These are phyloP conservation scores for Gymnogyps californianus DNA, from an alignment of 2,113 vertebrate genomes.

Conservation along the genomic window DNA sequence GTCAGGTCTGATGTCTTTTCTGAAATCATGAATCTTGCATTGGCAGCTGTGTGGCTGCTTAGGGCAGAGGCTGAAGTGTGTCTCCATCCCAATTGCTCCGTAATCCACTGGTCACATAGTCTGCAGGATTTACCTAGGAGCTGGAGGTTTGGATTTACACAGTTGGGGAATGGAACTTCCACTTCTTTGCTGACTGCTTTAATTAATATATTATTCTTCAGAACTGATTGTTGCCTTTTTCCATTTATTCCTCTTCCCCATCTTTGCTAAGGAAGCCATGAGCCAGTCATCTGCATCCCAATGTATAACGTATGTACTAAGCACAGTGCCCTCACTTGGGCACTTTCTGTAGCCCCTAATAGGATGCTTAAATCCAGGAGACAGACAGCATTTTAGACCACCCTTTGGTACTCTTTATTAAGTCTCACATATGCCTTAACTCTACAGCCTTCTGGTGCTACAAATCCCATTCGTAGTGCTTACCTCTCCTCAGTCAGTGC, in stretches of 20 bases:
- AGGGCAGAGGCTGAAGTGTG: background rate
- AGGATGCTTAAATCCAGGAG: background rate
- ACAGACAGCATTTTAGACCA: background rate
- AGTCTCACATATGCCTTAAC: background rate
- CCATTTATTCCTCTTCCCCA: background rate
- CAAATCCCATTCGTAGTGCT: background rate
- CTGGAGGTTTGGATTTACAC: background rate
- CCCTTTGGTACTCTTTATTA: background rate
- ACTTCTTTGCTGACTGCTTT: background rate
- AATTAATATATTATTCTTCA: background rate
- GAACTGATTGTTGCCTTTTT: background rate
- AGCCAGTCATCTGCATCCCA: background rate
- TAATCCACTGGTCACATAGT: background rate
- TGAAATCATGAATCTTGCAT: background rate
- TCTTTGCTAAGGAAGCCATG: background rate
- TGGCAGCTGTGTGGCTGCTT: background rate
- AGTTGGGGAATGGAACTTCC: rapidly evolving
- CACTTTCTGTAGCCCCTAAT: background rate
- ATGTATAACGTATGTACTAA: background rate
- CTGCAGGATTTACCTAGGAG: background rate
- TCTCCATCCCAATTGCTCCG: background rate
- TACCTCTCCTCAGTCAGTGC: background rate
- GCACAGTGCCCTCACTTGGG: background rate
- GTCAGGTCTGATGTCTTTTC: background rate
- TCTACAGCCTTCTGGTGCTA: background rate